phyloP scores from a whole-genome alignment of 2,888 invertebrate species.

The Adelognathus sp. region DNA sequence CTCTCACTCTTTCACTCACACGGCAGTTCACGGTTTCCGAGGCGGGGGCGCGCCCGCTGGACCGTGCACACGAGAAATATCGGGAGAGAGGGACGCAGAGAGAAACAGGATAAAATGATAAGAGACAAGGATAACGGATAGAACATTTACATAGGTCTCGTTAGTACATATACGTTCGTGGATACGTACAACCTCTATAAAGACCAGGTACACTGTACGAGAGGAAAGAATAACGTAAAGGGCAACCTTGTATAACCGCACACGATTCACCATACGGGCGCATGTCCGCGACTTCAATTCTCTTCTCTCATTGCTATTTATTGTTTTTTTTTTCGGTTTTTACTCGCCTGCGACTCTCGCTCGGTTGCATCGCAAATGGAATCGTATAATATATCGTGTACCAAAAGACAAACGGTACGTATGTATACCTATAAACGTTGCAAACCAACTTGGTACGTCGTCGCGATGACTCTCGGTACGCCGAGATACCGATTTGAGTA shows the following conservation, averaged over 20 bases:
- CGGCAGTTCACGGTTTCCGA: not conserved
- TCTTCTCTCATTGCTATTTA: constrained; percentile 45
- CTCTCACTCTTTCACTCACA: constrained; percentile 37
- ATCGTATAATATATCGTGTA: constrained; percentile 8
- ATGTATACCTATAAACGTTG: too few species aligned
- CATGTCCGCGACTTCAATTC: constrained; percentile 53
- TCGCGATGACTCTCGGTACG: constrained; percentile 43
- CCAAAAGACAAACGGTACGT: not conserved
- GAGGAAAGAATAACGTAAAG: constrained; percentile 15
- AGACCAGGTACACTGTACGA: not conserved
- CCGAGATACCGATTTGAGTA: constrained; percentile 1
- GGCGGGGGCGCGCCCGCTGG: constrained; percentile 45
- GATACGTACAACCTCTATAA: not conserved
- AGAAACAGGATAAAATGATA: constrained; percentile 73
- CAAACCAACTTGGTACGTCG: constrained; percentile 20
- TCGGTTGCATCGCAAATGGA: not conserved
- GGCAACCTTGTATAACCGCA: constrained; percentile 28
- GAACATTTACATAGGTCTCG: constrained; percentile 78
- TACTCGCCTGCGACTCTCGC: not conserved
- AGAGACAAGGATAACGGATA: constrained; percentile 78
- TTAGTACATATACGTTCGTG: constrained; percentile 67
- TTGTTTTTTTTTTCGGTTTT: constrained; percentile 24
- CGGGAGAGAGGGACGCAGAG: constrained; percentile 44
- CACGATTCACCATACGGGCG: constrained; percentile 52
- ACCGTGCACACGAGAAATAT: constrained; percentile 30